A percentile compares a stretch with the other conserved stretches of the same genome.
These are phyloP conservation scores for Calliopum simillimum DNA, from an alignment of 2,888 invertebrate species.

Conservation along the genomic window DNA sequence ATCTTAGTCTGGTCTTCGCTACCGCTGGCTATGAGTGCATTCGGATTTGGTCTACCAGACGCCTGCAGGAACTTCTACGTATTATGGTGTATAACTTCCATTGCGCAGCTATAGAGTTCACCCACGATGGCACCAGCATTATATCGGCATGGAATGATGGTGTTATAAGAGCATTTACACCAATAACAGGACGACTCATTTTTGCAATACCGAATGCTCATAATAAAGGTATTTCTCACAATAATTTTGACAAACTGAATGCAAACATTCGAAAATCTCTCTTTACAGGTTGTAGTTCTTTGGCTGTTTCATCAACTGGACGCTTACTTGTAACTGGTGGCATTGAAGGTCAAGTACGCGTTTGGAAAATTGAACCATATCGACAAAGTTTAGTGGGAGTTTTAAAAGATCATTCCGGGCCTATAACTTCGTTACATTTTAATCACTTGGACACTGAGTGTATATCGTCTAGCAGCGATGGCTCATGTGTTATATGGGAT, in stretches of 20 bases:
- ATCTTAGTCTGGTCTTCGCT: conserved; percentile 86
- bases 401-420: conserved; percentile 91
- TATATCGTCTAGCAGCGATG: conserved; percentile 90
- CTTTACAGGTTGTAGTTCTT: conserved; percentile 73
- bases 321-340: conserved; percentile 86
- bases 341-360: conserved; percentile 90
- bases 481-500: conserved; percentile 95
- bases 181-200: conserved; percentile 82
- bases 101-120: conserved; percentile 82
- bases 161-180: conserved; percentile 83
- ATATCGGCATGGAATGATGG: conserved; percentile 89
- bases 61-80: conserved; percentile 83
- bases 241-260: not conserved
- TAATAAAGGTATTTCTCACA: conserved; percentile 76
- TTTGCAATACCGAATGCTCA: conserved; percentile 91
- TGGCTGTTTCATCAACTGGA: conserved; percentile 80
- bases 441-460: conserved; percentile 83
- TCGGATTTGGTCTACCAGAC: conserved; percentile 84
- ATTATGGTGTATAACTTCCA: conserved; percentile 89
- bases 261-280: not conserved
- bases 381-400: conserved; percentile 78
- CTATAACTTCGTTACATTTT: conserved; percentile 85
- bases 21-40: conserved; percentile 88
- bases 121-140: conserved; percentile 83
- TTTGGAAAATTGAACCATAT: conserved; percentile 81